These are phyloP conservation scores for Progne subis DNA, from an alignment of 2,113 vertebrate genomes.

Conservation along the genomic window DNA sequence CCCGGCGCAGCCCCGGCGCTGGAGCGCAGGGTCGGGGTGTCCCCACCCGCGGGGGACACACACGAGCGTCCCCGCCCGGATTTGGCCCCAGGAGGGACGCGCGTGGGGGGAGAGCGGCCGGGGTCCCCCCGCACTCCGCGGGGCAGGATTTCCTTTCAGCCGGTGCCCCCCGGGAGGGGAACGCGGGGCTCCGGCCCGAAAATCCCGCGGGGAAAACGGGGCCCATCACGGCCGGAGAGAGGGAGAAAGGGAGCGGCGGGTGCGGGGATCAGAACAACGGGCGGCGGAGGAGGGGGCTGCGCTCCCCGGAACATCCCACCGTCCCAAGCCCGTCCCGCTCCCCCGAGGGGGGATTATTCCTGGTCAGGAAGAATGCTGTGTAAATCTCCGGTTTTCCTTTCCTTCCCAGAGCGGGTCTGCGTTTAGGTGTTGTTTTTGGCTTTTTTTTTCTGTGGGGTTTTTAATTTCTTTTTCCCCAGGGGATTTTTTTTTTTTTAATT, in stretches of 20 bases:
- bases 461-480: no score
- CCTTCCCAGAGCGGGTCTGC: not conserved
- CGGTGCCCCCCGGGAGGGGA: not conserved
- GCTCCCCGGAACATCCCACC: not conserved
- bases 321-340: not conserved
- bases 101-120: no score
- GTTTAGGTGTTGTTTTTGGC: not conserved
- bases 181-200: not conserved
- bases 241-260: not conserved
- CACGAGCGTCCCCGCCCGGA: accelerated
- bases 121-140: not conserved
- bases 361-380: not conserved
- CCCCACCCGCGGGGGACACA: not conserved
- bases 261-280: not conserved
- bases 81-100: not conserved
- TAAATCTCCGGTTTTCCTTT: not conserved
- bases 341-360: not conserved
- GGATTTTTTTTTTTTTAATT: no score
- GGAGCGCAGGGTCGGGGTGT: not conserved
- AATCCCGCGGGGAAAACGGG: not conserved
- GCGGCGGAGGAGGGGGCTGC: not conserved
- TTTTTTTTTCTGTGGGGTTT: no score
- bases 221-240: not conserved
- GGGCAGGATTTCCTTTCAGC: not conserved
- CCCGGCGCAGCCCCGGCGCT: not conserved